These are phyloP conservation scores for Scolopax bukidnonensis DNA, from an alignment of 2,797 vertebrate species.

Conservation along the genomic window DNA sequence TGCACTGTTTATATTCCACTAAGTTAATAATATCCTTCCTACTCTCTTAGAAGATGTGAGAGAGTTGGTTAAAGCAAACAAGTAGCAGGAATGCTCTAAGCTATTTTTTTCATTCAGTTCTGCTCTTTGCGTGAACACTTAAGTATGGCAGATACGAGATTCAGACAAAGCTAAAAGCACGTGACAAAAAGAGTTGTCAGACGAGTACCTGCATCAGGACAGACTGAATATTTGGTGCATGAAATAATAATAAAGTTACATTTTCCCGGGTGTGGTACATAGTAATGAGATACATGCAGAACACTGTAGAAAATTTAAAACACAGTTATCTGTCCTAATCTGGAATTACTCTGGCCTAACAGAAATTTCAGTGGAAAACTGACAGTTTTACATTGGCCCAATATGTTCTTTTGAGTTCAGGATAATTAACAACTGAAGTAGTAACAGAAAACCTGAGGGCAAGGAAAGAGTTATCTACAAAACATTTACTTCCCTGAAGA, in stretches of 20 bases:
- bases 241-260: neutral
- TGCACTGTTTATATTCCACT: neutral
- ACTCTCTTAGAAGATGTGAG: neutral
- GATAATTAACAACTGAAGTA: neutral
- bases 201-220: neutral
- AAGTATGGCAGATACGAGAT: neutral
- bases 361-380: neutral
- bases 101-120: neutral
- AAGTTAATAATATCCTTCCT: neutral
- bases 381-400: neutral
- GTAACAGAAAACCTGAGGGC: neutral
- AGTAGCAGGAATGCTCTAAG: neutral
- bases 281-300: neutral
- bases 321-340: neutral
- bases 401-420: neutral
- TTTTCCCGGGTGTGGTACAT: neutral
- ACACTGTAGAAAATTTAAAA: neutral
- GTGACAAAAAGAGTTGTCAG: neutral
- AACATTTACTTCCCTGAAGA: neutral
- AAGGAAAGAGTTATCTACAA: neutral
- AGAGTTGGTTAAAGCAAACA: neutral
- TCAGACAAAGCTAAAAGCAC: neutral
- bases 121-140: neutral
- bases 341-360: neutral
- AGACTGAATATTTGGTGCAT: neutral